Conservation (phyloP, 2,113 vertebrate species). For the Malurus melanocephalus region DNA sequence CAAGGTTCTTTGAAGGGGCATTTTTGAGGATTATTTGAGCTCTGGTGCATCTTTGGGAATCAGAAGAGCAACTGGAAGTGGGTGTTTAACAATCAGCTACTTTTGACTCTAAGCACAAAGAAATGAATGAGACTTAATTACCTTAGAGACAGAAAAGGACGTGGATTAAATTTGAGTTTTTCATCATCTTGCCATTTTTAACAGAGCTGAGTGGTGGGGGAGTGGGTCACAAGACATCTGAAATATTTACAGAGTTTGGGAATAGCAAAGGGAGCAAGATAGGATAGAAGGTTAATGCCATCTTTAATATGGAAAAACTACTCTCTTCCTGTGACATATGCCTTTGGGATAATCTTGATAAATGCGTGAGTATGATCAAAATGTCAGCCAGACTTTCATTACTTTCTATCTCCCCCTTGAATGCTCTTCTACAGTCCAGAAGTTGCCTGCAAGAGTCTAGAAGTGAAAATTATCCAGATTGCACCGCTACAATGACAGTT, state of each 20-base stretch:
- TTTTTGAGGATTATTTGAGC: not conserved
- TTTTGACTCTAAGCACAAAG: not conserved
- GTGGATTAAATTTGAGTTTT: conserved; percentile 22
- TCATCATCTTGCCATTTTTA: conserved; percentile 52
- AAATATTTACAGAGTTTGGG: conserved; percentile 72
- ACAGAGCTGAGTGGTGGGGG: not conserved
- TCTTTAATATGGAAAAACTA: conserved; percentile 79
- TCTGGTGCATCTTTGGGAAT: not conserved
- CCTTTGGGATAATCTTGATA: conserved; percentile 77
- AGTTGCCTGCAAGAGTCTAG: conserved; percentile 34
- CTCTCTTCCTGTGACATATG: conserved; percentile 68
- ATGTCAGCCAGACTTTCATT: conserved; percentile 77
- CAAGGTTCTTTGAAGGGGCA: not conserved
- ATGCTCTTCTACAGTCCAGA: conserved; percentile 56
- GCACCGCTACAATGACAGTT: conserved; percentile 1
- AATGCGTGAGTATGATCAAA: conserved; percentile 72
- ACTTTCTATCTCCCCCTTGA: conserved; percentile 66
- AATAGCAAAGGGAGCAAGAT: conserved; percentile 66
- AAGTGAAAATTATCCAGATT: conserved; percentile 37
- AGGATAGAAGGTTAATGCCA: conserved; percentile 76
- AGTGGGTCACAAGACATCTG: conserved; percentile 52
- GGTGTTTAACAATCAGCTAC: not conserved
- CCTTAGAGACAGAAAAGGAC: conserved; percentile 12
- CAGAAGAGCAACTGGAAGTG: not conserved
- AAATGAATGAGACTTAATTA: conserved; percentile 21